These are phyloP conservation scores for Ommatoiulus sabulosus DNA, from an alignment of 2,888 invertebrate species.

Conservation along the genomic window DNA sequence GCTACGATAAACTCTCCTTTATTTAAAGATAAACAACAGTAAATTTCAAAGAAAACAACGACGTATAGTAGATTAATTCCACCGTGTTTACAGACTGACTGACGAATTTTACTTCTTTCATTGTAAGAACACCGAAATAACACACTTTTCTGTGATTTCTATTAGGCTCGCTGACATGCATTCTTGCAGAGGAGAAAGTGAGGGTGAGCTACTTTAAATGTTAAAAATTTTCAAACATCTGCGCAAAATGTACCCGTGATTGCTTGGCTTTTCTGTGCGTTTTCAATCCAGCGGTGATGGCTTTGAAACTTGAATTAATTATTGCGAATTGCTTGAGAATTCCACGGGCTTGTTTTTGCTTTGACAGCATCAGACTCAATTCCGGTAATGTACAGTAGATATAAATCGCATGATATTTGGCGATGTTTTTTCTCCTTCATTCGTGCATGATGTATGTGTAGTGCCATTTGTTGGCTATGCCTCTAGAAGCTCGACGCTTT, in stretches of 20 bases:
- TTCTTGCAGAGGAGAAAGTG: conserved; percentile 33
- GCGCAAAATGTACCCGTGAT: not conserved
- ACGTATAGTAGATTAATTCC: not conserved
- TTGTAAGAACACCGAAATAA: not conserved
- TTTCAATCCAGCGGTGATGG: conserved; percentile 29
- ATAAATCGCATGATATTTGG: conserved; percentile 3
- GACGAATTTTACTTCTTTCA: not conserved
- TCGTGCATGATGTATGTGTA: not conserved
- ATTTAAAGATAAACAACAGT: not conserved
- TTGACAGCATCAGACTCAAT: conserved; percentile 11
- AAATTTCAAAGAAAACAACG: conserved; percentile 41
- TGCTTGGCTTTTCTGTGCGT: conserved; percentile 5
- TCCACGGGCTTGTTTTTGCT: not conserved
- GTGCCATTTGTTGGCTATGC: not conserved
- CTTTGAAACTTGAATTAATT: conserved; percentile 7
- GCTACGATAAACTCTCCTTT: conserved; percentile 15
- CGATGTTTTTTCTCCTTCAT: not conserved
- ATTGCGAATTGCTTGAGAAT: not conserved
- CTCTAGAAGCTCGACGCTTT: not conserved
- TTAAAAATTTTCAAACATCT: not conserved
- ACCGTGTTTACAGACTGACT: not conserved
- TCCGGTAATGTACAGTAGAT: conserved; percentile 7
- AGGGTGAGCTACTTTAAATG: not conserved
- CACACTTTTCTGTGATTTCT: not conserved
- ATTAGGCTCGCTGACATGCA: conserved; percentile 14